Conservation (phyloP, 2,797 vertebrate genomes). For the Diplodus sargus region DNA sequence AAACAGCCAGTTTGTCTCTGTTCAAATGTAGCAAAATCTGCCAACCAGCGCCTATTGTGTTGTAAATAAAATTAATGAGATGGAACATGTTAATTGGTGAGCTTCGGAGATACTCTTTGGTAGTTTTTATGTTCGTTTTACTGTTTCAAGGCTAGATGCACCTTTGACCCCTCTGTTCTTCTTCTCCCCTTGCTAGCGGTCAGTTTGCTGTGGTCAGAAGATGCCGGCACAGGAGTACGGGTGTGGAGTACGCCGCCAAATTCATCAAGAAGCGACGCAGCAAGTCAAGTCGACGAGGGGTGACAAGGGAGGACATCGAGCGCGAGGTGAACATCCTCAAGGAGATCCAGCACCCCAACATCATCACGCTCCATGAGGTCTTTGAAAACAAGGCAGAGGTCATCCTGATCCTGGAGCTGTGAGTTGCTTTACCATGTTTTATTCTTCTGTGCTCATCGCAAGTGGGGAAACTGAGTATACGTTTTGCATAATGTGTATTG, state of each 20-base stretch:
- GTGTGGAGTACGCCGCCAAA: conserved; percentile 92
- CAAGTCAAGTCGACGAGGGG: conserved; percentile 94
- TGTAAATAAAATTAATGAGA: neutral
- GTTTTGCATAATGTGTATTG: neutral
- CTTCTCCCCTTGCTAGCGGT: conserved; percentile 80
- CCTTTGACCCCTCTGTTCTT: neutral
- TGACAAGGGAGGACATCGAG: conserved; percentile 95
- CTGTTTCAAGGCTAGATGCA: neutral
- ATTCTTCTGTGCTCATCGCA: neutral
- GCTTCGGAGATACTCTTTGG: neutral
- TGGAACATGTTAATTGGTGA: neutral
- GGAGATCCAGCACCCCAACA: conserved; percentile 95
- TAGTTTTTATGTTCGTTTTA: neutral
- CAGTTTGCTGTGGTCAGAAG: conserved; percentile 97
- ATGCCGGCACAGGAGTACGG: conserved; percentile 90
- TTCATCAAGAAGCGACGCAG: conserved; percentile 98
- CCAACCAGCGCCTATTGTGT: neutral
- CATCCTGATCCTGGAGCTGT: conserved; percentile 99
- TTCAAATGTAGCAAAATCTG: neutral
- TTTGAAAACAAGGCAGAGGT: conserved; percentile 97
- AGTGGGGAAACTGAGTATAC: neutral
- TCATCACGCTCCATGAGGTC: conserved; percentile 95
- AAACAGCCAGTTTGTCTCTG: neutral
- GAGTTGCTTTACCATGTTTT: conserved; percentile 77
- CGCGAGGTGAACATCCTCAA: conserved; percentile 96